Conservation (phyloP, 2,888 invertebrate species). For the Agonopterix subpropinquella region DNA sequence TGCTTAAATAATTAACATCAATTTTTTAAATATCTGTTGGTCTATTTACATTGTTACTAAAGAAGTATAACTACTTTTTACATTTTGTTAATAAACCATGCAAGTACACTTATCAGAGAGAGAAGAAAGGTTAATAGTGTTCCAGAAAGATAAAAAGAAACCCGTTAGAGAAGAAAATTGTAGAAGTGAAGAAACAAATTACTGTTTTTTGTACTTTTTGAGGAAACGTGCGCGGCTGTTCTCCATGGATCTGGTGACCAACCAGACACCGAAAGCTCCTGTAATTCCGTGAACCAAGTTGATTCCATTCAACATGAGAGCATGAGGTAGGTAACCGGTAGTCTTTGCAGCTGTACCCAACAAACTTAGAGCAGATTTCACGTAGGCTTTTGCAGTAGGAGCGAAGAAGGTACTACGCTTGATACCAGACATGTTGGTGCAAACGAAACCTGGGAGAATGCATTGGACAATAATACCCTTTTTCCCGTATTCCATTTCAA, state of each 20-base stretch:
- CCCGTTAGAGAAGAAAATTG: too few species aligned
- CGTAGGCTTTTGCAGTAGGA: constrained; percentile 83
- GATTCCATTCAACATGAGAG: constrained; percentile 71
- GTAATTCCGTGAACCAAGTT: constrained; percentile 65
- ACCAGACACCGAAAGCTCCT: constrained; percentile 75
- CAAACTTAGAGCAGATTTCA: constrained; percentile 80
- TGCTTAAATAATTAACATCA: too few species aligned
- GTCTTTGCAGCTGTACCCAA: constrained; percentile 82
- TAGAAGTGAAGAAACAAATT: constrained; percentile 23
- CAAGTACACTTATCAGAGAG: not conserved
- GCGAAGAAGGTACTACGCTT: constrained; percentile 83
- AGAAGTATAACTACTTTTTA: not conserved
- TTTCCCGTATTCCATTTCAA: constrained; percentile 83
- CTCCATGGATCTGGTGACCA: constrained; percentile 79
- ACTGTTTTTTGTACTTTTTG: constrained; percentile 67
- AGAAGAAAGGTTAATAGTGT: not conserved
- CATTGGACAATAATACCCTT: constrained; percentile 87
- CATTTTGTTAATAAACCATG: not conserved
- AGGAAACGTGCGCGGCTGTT: constrained; percentile 77
- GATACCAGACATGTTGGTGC: constrained; percentile 93
- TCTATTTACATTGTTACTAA: too few species aligned
- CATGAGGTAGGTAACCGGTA: constrained; percentile 85
- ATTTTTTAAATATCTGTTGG: too few species aligned
- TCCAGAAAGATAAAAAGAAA: constrained; percentile 5
- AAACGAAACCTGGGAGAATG: constrained; percentile 91